phyloP scores from a whole-genome alignment of 2,113 vertebrate genomes.

The Ictidomys tridecemlineatus region DNA sequence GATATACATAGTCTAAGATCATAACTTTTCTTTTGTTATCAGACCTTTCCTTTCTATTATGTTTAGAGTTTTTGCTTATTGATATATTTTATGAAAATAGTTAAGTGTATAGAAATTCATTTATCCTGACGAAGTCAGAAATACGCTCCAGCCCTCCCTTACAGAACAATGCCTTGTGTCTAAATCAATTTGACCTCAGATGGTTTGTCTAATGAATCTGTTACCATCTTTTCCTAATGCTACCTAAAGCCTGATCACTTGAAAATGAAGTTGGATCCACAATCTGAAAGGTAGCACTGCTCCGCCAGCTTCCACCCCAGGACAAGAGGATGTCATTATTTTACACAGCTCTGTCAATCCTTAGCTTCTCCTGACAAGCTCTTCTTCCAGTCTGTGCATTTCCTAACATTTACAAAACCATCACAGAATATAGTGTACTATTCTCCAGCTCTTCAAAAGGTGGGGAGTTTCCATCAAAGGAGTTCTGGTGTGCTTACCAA shows the following conservation, averaged over 20 bases:
- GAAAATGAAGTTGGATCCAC: not conserved
- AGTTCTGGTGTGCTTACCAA: constrained; percentile 20
- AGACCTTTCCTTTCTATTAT: not conserved
- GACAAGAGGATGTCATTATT: not conserved
- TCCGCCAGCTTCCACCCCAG: not conserved
- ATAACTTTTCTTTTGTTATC: not conserved
- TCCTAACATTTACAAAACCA: not conserved
- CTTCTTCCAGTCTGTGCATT: not conserved
- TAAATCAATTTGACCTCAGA: not conserved
- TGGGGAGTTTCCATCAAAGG: not conserved
- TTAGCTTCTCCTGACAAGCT: not conserved
- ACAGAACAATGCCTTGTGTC: not conserved
- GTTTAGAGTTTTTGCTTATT: not conserved
- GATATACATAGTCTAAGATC: not conserved
- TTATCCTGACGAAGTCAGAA: constrained; percentile 14
- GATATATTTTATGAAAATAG: not conserved
- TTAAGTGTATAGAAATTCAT: not conserved
- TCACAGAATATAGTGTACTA: not conserved
- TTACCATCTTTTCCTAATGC: not conserved
- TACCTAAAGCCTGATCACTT: not conserved
- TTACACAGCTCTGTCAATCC: not conserved
- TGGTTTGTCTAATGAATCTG: not conserved
- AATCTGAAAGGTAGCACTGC: constrained; percentile 1
- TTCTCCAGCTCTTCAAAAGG: constrained; percentile 20
- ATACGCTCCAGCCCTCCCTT: not conserved